Base-by-base conservation (phyloP, 2,797 vertebrate species). In the Gymnocypris eckloni region DNA sequence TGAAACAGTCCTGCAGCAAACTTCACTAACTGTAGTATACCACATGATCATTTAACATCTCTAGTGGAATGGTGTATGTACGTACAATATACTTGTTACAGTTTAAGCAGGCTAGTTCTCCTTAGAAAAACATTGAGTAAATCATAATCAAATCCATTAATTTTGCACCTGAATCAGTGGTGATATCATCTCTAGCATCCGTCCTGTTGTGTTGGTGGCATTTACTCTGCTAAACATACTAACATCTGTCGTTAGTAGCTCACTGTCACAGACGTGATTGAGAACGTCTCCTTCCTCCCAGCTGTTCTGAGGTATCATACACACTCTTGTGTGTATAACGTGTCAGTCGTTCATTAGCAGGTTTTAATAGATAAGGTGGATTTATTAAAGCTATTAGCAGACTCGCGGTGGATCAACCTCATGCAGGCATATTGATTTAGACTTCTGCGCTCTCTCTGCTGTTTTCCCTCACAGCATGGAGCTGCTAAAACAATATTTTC, bases 381-480 rank as follows among this genome's bases (percentile, higher is more conserved):
- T 66, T 76, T 64, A 66, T 83, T 83, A 66, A 33, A 33, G 59
- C 59, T 76, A 50, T 83, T 76, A 76, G 59, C 43, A 39, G 52
- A 33, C 81, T 77, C 0, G 82, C 39, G 48, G 71, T 4, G 48
- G 52, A 79, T 70, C 52, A 69, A 28, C 83, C 28, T 83, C 82
- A 66, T 22, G 59, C 59, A 83, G 72, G 72, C 72, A 6, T 76
- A 76, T 83, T 67, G 72, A 76, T 76, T 66, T 37, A 41, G 25
- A 61, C 70, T 61, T 41, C 54, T 22, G 20, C 52, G 12, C 25
- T 91, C 25, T 91, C 41, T 92, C 92, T 89, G 66, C 48, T 66
- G 82, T 76, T 76, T 61, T 76, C 7, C 43, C 6, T 18, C 56
- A 50, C 54, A 66, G 45, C 13, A 25, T n/a, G 22, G 18, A 66